These are phyloP conservation scores for Picathartes gymnocephalus DNA, from an alignment of 2,113 vertebrate species.

Conservation along the genomic window DNA sequence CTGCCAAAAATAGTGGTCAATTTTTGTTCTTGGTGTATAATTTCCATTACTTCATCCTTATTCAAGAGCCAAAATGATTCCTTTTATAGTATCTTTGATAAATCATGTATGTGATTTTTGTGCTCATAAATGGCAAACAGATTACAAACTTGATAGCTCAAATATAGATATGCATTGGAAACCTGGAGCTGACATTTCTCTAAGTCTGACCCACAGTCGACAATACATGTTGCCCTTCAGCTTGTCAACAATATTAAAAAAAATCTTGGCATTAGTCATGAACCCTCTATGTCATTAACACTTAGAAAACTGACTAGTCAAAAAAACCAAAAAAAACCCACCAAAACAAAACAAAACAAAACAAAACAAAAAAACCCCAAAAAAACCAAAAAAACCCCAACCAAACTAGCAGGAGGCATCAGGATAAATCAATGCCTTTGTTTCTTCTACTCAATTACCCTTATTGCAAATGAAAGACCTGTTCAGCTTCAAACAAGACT, in stretches of 20 bases:
- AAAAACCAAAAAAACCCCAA: background rate
- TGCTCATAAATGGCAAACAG: background rate
- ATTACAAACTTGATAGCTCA: background rate
- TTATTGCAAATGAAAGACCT: background rate
- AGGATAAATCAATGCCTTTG: background rate
- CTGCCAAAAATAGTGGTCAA: background rate
- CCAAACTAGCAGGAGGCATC: background rate
- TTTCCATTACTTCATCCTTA: background rate
- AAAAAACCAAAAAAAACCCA: background rate
- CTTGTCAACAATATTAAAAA: background rate
- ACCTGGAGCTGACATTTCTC: background rate
- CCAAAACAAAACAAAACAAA: too few species aligned
- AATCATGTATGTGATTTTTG: background rate
- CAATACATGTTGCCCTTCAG: background rate
- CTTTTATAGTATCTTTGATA: background rate
- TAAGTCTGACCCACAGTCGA: background rate
- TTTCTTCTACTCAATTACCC: conserved; percentile 6
- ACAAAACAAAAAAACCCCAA: too few species aligned
- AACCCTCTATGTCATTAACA: background rate
- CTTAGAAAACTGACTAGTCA: background rate
- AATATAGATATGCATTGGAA: background rate
- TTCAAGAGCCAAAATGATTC: background rate
- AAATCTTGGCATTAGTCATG: background rate
- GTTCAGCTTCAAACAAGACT: background rate
- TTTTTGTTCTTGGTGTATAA: background rate